Evolutionary conservation across 1,140 invertebrate species (phyloP).

Genomic region (Lepidurus arcticus): DNA sequence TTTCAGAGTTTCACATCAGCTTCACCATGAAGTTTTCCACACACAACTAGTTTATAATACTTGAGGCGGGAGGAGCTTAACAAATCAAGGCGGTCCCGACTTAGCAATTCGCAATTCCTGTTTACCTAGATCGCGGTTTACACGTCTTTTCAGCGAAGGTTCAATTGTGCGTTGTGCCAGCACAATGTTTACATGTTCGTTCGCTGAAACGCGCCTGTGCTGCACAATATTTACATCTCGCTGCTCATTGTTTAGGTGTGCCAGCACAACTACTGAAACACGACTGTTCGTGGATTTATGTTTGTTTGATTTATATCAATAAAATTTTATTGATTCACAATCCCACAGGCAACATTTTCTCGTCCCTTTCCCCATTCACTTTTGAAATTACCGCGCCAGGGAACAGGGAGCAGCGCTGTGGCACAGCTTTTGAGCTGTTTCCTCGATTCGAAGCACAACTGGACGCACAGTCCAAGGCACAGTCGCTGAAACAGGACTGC

Average conservation of each 20-base stretch:
- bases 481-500: background rate
- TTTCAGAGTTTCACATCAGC: too few species aligned
- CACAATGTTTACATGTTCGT: constrained; percentile 6
- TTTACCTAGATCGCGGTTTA: too few species aligned
- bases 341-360: background rate
- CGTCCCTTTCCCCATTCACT: background rate
- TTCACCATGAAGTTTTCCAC: too few species aligned
- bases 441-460: background rate
- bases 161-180: background rate
- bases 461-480: background rate
- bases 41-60: too few species aligned
- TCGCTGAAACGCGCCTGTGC: background rate
- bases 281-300: background rate
- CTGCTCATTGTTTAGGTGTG: background rate
- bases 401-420: background rate
- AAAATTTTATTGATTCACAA: background rate
- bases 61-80: too few species aligned
- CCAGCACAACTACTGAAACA: background rate
- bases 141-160: background rate
- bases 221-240: background rate
- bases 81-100: too few species aligned
- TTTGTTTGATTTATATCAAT: background rate
- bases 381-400: background rate
- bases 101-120: too few species aligned
- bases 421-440: background rate